Evolutionary conservation across 1,140 invertebrate species (phyloP), one percentile per base, ranked within the genome.

Genomic region (Aporrectodea caliginosa): DNA sequence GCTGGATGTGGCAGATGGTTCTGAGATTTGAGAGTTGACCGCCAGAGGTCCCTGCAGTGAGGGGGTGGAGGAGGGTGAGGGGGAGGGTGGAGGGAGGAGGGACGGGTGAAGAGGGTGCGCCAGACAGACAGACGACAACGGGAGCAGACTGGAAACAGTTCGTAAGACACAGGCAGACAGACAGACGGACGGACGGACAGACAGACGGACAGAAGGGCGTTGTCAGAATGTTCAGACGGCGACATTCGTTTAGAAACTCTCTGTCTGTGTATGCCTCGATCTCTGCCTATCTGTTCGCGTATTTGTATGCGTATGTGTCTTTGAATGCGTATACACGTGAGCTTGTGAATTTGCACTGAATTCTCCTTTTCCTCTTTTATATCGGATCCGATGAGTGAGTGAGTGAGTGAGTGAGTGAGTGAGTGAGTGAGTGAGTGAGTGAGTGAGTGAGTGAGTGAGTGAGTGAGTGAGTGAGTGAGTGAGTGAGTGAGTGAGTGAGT

Each of bases 401-500:
- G 31, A 75, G 35, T 29, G 75, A 76, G 35, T 58, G 75, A 76
- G 35, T 29, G 43, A 76, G 35, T 29, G 75, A 76, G 35, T 43
- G 75, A 58, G 35, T 29, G 75, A 58, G 35, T 58, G 43, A 76
- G 35, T 76, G 32, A 33, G 30, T 32, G 73, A 75, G n/a, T 75
- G 69, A 71, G 69, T n/a, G 69, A 71, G 69, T 71, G 69, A 71
- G 69, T 71, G 69, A 71, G 69, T 71, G 69, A 71, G 69, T 71
- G 69, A 71, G 29, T 30, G 29, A 16, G 73, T 74, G 73, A 74
- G 73, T 74, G 73, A 74, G 73, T 74, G 73, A 74, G 73, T 74
- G 73, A 74, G 73, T 74, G 73, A 74, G 73, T 74, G 73, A 74
- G 73, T 74, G 73, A 74, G 73, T 74, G 73, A 74, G 73, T 74